These are phyloP conservation scores for Orthonyx spaldingii DNA, from an alignment of 2,113 vertebrate species.

Conservation along the genomic window DNA sequence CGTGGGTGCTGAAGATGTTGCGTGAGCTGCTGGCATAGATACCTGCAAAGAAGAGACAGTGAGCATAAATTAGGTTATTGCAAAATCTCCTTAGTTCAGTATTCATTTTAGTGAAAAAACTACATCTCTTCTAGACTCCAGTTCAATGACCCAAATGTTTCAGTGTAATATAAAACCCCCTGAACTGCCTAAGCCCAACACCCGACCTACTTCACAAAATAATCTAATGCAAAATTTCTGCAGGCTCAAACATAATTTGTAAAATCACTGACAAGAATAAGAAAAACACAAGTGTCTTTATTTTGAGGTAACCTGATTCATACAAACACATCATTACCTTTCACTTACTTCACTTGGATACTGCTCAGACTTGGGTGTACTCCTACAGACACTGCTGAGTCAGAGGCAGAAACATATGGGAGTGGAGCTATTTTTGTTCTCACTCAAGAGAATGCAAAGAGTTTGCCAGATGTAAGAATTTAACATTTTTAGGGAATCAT, in stretches of 20 bases:
- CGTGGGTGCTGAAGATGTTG: slow-evolving; percentile 85
- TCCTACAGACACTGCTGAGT: slow-evolving; percentile 43
- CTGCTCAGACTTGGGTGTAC: not conserved
- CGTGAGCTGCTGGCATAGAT: slow-evolving; percentile 89
- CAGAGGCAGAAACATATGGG: slow-evolving; percentile 41
- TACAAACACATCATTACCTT: not conserved
- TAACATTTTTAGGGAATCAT: not conserved
- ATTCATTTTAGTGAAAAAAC: not conserved
- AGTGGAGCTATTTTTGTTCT: slow-evolving; percentile 14
- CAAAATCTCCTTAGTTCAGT: not conserved
- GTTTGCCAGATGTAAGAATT: not conserved
- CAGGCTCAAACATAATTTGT: not conserved
- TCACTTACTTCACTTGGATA: not conserved
- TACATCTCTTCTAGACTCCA: not conserved
- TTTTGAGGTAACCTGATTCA: slow-evolving; percentile 1
- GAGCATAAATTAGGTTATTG: not conserved
- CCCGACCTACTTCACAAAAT: slow-evolving; percentile 25
- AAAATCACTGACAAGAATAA: slow-evolving; percentile 1
- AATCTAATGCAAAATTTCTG: slow-evolving; percentile 18
- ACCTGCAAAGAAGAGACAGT: slow-evolving; percentile 73
- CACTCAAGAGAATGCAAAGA: not conserved
- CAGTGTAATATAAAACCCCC: not conserved
- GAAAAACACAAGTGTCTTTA: not conserved
- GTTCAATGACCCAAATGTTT: not conserved
- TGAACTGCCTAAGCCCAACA: not conserved